Percentiles rank a stretch among this genome's conserved stretches.
Evolutionary conservation across 2,888 invertebrate species (phyloP).

Genomic region (Cephus pulcher): DNA sequence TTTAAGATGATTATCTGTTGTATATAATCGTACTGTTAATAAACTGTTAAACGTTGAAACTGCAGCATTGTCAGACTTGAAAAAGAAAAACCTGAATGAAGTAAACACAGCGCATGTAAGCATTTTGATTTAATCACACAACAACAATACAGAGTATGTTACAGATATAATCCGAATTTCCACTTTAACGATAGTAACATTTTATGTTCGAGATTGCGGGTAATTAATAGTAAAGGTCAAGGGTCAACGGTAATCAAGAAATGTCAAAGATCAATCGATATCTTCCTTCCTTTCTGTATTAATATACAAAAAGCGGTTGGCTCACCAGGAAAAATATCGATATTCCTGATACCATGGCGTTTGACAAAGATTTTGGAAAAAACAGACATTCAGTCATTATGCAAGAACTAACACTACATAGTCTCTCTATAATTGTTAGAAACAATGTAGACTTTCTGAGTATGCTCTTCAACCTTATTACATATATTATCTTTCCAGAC

Average conservation of each 20-base stretch:
- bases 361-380: background rate
- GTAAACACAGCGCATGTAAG: slow-evolving; percentile 27
- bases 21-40: background rate
- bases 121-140: slow-evolving; percentile 63
- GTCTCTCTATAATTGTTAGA: slow-evolving; percentile 29
- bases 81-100: background rate
- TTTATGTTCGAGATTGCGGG: slow-evolving; percentile 23
- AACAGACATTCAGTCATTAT: slow-evolving; percentile 12
- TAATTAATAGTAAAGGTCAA: slow-evolving; percentile 4
- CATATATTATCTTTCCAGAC: slow-evolving; percentile 26
- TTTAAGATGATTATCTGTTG: background rate
- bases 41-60: background rate
- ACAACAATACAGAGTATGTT: slow-evolving; percentile 65
- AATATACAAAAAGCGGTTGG: background rate
- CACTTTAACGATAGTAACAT: slow-evolving; percentile 60
- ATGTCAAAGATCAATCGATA: background rate
- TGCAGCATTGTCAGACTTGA: background rate
- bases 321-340: background rate
- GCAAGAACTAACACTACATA: slow-evolving; percentile 20
- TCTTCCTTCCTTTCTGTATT: background rate
- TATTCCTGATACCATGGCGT: background rate
- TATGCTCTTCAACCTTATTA: slow-evolving; percentile 41
- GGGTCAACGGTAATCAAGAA: background rate
- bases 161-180: slow-evolving; percentile 60
- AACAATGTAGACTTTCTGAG: slow-evolving; percentile 47